Conservation (phyloP, 2,888 invertebrate genomes). For the Neria commutata region DNA sequence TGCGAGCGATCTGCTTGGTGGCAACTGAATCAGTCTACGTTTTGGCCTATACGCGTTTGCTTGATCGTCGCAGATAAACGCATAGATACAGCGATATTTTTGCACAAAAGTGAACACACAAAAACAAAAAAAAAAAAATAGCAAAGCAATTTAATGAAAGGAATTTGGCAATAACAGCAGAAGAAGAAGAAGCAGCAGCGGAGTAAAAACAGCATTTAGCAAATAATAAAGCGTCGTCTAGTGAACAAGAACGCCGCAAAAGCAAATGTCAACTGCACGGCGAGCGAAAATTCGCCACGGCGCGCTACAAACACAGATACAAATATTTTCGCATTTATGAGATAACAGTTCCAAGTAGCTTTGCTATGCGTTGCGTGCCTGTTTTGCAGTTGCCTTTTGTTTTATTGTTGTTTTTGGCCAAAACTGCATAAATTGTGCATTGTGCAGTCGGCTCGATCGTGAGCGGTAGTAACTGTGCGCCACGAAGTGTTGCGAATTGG, state of each 20-base stretch:
- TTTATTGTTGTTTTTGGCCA: too few relatives aligned
- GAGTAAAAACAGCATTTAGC: neutral
- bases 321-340: too few relatives aligned
- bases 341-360: too few relatives aligned
- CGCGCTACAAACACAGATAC: neutral
- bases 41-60: slow-evolving; percentile 55
- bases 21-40: slow-evolving; percentile 46
- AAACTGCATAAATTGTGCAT: too few relatives aligned
- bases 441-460: too few relatives aligned
- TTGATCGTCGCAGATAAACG: slow-evolving; percentile 43
- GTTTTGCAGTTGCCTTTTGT: too few relatives aligned
- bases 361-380: too few relatives aligned
- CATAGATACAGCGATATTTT: too few relatives aligned
- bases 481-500: too few relatives aligned
- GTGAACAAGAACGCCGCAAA: neutral
- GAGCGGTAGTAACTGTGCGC: too few relatives aligned
- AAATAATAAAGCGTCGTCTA: neutral
- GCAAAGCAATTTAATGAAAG: slow-evolving; percentile 36
- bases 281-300: neutral
- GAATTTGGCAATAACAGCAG: slow-evolving; percentile 40
- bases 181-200: slow-evolving; percentile 22
- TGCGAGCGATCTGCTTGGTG: slow-evolving; percentile 4
- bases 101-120: slow-evolving; percentile 53
- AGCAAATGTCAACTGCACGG: neutral
- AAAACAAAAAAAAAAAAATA: slow-evolving; percentile 43